A percentile compares a stretch with the other conserved stretches of the same genome.
phyloP scores from a whole-genome alignment of 2,797 vertebrate genomes.

The Hylomyscus alleni region DNA sequence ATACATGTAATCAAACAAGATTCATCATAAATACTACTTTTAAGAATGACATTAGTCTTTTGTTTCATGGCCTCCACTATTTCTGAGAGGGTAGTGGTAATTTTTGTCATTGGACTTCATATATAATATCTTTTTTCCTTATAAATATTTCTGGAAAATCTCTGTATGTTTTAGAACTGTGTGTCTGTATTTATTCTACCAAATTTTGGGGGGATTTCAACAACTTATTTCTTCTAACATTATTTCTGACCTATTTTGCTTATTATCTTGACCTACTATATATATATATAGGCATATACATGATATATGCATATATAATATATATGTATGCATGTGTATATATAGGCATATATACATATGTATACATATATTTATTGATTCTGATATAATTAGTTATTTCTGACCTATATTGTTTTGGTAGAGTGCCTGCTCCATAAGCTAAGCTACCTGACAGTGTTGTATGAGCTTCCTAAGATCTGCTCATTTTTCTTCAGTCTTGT shows the following conservation, averaged over 20 bases:
- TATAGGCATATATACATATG: not conserved
- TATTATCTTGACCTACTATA: not conserved
- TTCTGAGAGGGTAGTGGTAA: not conserved
- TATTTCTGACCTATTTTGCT: not conserved
- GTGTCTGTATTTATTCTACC: not conserved
- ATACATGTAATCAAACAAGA: not conserved
- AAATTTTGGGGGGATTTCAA: not conserved
- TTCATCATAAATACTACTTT: not conserved
- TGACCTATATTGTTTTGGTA: not conserved
- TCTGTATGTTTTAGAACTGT: not conserved
- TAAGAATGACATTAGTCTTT: not conserved
- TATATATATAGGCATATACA: not conserved
- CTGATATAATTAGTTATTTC: not conserved
- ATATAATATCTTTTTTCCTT: not conserved
- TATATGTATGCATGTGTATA: not conserved
- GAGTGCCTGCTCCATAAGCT: not conserved
- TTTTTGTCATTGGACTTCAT: not conserved
- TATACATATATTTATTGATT: not conserved
- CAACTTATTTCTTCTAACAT: constrained; percentile 13
- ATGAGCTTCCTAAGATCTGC: not conserved
- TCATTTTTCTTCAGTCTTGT: constrained; percentile 19
- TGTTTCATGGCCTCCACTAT: not conserved
- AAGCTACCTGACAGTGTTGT: not conserved
- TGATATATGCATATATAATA: no score
- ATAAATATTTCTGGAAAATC: not conserved